phyloP scores from a whole-genome alignment of 2,797 vertebrate species.

The Cetoscarus ocellatus region DNA sequence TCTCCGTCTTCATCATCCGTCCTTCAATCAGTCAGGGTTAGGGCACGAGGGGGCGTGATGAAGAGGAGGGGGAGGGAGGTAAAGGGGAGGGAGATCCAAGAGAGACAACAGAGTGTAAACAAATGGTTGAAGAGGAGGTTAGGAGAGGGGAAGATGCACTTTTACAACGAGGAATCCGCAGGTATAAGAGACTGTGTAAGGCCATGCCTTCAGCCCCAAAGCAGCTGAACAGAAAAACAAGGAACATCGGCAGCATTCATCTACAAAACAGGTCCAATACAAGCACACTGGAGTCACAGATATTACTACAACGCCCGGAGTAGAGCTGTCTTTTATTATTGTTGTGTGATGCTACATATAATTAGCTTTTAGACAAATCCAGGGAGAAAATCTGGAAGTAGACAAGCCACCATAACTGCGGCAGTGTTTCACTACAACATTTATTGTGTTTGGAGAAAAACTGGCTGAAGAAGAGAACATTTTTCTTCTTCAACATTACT shows the following conservation, averaged over 20 bases:
- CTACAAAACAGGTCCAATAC: slow-evolving; percentile 48
- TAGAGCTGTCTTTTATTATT: slow-evolving; percentile 11
- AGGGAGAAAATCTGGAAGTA: no score
- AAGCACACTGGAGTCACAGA: slow-evolving; percentile 37
- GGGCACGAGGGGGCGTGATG: slow-evolving; percentile 69
- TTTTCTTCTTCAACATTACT: no score
- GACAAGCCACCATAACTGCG: no score
- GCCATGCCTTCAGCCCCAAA: slow-evolving; percentile 65
- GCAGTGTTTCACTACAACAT: no score
- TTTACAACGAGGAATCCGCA: slow-evolving; percentile 45
- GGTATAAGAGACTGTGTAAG: slow-evolving; percentile 48
- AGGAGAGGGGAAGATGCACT: slow-evolving; percentile 60
- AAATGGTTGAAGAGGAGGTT: slow-evolving; percentile 77
- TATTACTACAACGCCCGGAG: slow-evolving; percentile 19
- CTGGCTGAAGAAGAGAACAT: no score
- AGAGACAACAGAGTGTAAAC: slow-evolving; percentile 83
- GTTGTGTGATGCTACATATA: slow-evolving; percentile 12
- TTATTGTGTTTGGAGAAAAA: no score
- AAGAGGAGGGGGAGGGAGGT: slow-evolving; percentile 47
- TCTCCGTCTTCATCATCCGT: slow-evolving; percentile 96
- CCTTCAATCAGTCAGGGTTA: slow-evolving; percentile 74
- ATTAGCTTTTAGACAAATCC: slow-evolving; percentile 8
- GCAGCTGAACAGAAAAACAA: slow-evolving; percentile 62
- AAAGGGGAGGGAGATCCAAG: slow-evolving; percentile 71
- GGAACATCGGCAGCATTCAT: slow-evolving; percentile 54